phyloP scores from a whole-genome alignment of 2,113 vertebrate genomes.

The Eulemur macaco region DNA sequence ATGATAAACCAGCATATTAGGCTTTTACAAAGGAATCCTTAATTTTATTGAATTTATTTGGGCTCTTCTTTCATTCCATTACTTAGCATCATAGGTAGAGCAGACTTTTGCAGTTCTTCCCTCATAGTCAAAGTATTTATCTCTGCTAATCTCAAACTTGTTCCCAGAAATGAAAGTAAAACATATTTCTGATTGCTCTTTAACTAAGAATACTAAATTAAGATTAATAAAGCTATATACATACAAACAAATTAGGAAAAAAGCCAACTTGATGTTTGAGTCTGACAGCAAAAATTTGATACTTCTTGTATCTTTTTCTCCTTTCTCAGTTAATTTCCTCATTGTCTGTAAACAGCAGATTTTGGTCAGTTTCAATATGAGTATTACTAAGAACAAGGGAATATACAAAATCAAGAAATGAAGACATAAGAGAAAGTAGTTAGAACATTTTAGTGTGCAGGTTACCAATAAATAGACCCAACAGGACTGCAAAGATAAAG shows the following conservation, averaged over 20 bases:
- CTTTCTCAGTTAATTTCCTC: conserved; percentile 30
- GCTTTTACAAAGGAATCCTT: neutral
- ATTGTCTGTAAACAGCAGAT: neutral
- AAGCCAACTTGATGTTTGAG: neutral
- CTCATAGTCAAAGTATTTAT: neutral
- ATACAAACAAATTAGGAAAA: neutral
- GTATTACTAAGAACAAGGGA: neutral
- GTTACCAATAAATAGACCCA: conserved; percentile 11
- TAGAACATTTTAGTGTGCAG: conserved; percentile 22
- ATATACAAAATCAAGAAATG: neutral
- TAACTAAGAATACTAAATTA: conserved; percentile 16
- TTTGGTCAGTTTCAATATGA: neutral
- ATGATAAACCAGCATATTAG: neutral
- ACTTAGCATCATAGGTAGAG: neutral
- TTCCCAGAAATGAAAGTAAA: neutral
- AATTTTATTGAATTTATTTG: conserved; percentile 4
- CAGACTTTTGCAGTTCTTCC: neutral
- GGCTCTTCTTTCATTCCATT: neutral
- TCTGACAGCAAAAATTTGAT: conserved; percentile 11
- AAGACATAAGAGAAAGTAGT: conserved; percentile 18
- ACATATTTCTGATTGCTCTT: neutral
- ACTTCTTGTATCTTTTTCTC: neutral
- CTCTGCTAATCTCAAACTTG: conserved; percentile 23
- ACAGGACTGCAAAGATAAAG: neutral
- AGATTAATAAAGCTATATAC: neutral